phyloP scores from a whole-genome alignment of 2,797 vertebrate species.

The Eidolon dupreanum region DNA sequence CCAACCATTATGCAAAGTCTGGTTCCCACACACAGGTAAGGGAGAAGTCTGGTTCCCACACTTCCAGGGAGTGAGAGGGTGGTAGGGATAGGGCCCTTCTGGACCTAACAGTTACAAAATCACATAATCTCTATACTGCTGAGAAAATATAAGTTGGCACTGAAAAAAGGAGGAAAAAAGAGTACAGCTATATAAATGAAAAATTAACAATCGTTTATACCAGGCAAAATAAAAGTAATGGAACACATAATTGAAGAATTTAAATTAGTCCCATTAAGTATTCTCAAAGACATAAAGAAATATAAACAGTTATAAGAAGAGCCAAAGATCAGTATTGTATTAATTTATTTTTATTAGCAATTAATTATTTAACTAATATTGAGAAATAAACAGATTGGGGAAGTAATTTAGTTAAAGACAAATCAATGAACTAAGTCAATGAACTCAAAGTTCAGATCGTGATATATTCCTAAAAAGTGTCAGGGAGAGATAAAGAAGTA shows the following conservation, averaged over 20 bases:
- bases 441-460: neutral
- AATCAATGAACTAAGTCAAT: neutral
- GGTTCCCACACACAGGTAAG: too few relatives aligned
- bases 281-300: neutral
- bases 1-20: too few relatives aligned
- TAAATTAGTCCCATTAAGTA: neutral
- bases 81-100: too few relatives aligned
- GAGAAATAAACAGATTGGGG: neutral
- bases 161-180: neutral
- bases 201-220: neutral
- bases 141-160: neutral
- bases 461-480: neutral
- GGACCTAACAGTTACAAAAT: neutral
- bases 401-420: neutral
- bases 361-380: neutral
- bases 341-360: neutral
- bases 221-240: neutral
- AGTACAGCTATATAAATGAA: neutral
- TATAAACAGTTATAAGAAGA: neutral
- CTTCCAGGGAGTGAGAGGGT: too few relatives aligned
- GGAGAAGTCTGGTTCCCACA: too few relatives aligned
- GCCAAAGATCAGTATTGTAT: neutral
- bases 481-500: neutral
- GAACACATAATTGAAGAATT: neutral
- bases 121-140: neutral